Evolutionary conservation across 2,113 vertebrate genomes (phyloP).

Genomic region (Oostethus manadensis): DNA sequence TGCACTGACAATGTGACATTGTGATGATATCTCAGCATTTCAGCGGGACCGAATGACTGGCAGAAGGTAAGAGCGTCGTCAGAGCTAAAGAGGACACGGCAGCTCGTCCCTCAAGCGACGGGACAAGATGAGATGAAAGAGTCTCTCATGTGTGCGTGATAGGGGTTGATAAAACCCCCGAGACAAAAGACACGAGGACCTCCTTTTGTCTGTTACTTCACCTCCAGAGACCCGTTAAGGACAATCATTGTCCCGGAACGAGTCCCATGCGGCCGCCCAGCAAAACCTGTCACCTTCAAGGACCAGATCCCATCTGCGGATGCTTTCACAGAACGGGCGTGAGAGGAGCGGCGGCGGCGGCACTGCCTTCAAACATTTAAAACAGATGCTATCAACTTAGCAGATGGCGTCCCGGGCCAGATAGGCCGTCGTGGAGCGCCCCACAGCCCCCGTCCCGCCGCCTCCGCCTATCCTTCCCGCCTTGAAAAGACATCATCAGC

Average conservation of each 20-base stretch:
- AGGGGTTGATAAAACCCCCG: too few species aligned
- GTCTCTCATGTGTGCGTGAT: too few species aligned
- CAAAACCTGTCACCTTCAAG: constrained; percentile 35
- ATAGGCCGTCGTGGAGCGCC: constrained; percentile 27
- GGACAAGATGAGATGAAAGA: too few species aligned
- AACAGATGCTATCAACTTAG: constrained; percentile 71
- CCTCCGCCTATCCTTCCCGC: neutral
- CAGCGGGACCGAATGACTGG: too few species aligned
- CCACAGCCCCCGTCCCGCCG: constrained; percentile 26
- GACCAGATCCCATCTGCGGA: constrained; percentile 53
- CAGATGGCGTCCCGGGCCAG: constrained; percentile 51
- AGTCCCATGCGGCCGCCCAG: neutral
- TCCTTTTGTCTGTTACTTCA: neutral
- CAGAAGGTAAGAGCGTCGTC: too few species aligned
- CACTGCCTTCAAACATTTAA: constrained; percentile 54
- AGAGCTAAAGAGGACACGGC: too few species aligned
- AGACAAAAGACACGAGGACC: too few species aligned
- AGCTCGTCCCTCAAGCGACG: too few species aligned
- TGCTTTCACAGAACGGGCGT: constrained; percentile 53
- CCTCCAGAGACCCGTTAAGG: neutral
- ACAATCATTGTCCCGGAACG: neutral
- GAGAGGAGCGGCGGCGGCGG: constrained; percentile 54
- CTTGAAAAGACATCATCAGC: constrained; percentile 62
- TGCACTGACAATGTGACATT: too few species aligned
- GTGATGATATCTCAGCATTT: too few species aligned